Conservation (phyloP, 2,797 vertebrate genomes). For the Mormyrus proboscirostris region DNA sequence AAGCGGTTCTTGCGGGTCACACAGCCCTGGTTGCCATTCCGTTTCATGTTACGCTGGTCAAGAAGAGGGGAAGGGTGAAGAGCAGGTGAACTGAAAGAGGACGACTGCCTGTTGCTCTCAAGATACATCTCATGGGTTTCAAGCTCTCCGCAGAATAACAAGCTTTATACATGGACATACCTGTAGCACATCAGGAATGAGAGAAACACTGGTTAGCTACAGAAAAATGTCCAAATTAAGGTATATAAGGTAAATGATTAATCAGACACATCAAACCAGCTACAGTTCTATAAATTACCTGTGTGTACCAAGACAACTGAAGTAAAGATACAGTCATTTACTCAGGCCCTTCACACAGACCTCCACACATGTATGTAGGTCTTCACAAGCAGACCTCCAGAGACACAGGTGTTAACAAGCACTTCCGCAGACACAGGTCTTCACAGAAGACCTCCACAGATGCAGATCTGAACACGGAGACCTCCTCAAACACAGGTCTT, state of each 20-base stretch:
- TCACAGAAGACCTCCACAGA: background rate
- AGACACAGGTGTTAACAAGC: background rate
- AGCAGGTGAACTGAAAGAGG: background rate
- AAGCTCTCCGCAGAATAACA: background rate
- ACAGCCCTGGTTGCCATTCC: conserved; percentile 76
- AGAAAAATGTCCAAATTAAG: background rate
- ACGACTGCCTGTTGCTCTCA: background rate
- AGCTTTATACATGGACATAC: background rate
- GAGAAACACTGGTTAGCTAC: background rate
- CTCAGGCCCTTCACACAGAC: background rate
- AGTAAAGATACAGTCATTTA: background rate
- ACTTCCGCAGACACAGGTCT: background rate
- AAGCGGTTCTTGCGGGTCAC: conserved; percentile 76
- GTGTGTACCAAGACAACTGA: background rate
- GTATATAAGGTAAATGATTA: background rate
- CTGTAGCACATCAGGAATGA: background rate
- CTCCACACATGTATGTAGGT: background rate
- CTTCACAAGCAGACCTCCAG: background rate
- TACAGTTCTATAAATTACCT: background rate
- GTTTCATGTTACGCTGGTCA: conserved; percentile 84
- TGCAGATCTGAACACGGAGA: background rate
- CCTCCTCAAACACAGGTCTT: background rate
- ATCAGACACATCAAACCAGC: background rate
- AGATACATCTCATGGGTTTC: background rate
- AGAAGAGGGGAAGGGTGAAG: conserved; percentile 24